Evolutionary conservation across 2,113 vertebrate species (phyloP), one percentile per base, ranked within the genome.

Genomic region (Nymphicus hollandicus): DNA sequence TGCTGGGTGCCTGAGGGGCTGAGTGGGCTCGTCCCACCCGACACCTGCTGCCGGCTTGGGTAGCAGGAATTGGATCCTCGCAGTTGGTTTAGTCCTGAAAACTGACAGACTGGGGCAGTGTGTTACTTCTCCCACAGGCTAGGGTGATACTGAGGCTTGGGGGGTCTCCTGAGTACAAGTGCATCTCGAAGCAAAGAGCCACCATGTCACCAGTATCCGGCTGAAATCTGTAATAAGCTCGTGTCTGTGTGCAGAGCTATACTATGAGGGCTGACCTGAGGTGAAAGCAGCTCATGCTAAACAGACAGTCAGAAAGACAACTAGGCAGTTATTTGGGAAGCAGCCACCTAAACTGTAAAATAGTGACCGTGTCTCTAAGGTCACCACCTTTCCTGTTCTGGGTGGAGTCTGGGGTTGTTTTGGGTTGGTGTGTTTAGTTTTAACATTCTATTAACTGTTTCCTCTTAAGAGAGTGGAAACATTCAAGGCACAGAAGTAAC

Each of bases 21-120:
- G 20, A 14, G 7, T 14, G 77, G 13, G 35, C 35, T 35, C 3
- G 6, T 11, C 25, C 35, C 50, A 2, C 13, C 24, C 8, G 10
- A 11, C 17, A 13, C 29, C 20, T 1, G 24, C 37, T 19, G 0
- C 27, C 5, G 52, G 69, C 4, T 6, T 7, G 44, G 37, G 20
- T 2, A 33, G 20, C 14, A 20, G 64, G 12, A 68, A 7, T 4
- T 2, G 17, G 10, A 23, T 23, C 44, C 52, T 33, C 39, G 33
- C 50, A 0, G 8, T 5, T 14, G 69, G 37, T 19, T 52, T 39
- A 28, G 43, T 15, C 22, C 27, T 37, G 27, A 15, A 50, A 50
- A 22, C 86, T 96, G 96, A 98, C 97, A 53, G 98, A 96, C 68
- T 97, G 97, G 27, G 98, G 98, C 16, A 98, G 98, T 0, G 71